Percentiles rank a stretch among this genome's conserved stretches.
Conservation (phyloP, 2,888 invertebrate species). For the Agrotis exclamationis region DNA sequence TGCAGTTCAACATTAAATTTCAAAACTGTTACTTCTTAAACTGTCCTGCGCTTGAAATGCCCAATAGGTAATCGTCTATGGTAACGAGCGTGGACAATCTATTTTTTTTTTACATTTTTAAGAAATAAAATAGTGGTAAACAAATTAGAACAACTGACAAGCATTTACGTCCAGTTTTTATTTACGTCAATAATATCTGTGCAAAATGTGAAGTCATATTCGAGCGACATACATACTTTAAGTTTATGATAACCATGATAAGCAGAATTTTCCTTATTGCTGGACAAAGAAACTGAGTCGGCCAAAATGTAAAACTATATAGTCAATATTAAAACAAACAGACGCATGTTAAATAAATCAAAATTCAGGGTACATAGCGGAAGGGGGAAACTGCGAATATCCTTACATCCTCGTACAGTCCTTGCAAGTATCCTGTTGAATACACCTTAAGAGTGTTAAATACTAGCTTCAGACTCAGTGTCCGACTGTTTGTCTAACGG, state of each 20-base stretch:
- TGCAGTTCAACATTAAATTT: not conserved
- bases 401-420: conserved; percentile 56
- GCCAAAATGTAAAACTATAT: conserved; percentile 5
- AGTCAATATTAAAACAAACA: conserved; percentile 21
- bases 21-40: not conserved
- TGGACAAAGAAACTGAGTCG: conserved; percentile 24
- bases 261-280: conserved; percentile 3
- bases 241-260: not conserved
- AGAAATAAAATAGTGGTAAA: not conserved
- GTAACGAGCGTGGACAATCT: not conserved
- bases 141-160: not conserved
- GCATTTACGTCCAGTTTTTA: not conserved
- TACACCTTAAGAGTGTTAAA: conserved; percentile 55
- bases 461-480: conserved; percentile 51
- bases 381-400: conserved; percentile 78
- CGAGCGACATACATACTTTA: not conserved
- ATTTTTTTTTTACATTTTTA: not conserved
- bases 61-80: not conserved
- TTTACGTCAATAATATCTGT: not conserved
- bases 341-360: conserved; percentile 66
- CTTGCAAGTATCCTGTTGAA: conserved; percentile 71
- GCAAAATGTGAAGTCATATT: not conserved
- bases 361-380: conserved; percentile 84
- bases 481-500: conserved; percentile 21
- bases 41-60: not conserved